These are phyloP conservation scores for Poeciliopsis paucimaculata DNA, from an alignment of 2,797 vertebrate species.

Conservation along the genomic window DNA sequence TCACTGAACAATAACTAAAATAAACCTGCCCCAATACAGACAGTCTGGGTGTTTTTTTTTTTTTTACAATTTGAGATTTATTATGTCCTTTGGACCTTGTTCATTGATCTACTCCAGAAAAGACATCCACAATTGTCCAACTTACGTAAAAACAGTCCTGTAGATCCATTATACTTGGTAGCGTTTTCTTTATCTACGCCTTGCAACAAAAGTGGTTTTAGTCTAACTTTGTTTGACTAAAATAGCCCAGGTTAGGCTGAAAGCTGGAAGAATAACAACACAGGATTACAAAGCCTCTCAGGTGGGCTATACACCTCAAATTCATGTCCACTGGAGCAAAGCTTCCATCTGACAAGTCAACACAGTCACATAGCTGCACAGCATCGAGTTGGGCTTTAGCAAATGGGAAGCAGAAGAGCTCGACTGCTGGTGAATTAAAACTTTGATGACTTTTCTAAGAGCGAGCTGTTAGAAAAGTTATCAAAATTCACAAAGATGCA, in stretches of 20 bases:
- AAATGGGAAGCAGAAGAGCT: slow-evolving; percentile 21
- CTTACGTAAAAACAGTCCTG: background rate
- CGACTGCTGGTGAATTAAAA: slow-evolving; percentile 14
- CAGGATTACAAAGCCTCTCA: slow-evolving; percentile 71
- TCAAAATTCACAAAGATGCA: background rate
- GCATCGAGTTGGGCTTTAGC: slow-evolving; percentile 25
- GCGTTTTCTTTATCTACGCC: background rate
- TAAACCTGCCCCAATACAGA: too few relatives aligned
- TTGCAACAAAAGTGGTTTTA: background rate
- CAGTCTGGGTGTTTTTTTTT: background rate
- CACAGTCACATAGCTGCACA: slow-evolving; percentile 46
- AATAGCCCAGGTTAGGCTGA: slow-evolving; percentile 65
- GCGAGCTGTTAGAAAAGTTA: background rate
- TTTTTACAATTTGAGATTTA: slow-evolving; percentile 36
- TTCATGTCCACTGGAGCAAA: slow-evolving; percentile 74
- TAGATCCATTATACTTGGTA: background rate
- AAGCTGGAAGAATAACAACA: slow-evolving; percentile 70
- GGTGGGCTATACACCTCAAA: slow-evolving; percentile 67
- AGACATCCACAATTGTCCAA: slow-evolving; percentile 26
- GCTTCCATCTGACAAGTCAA: slow-evolving; percentile 70
- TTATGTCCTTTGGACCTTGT: slow-evolving; percentile 32
- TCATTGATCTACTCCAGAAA: slow-evolving; percentile 36
- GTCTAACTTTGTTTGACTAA: slow-evolving; percentile 78
- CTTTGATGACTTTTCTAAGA: background rate
- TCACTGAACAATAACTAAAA: too few relatives aligned